Evolutionary conservation across 2,888 invertebrate species (phyloP).

Genomic region (Torymus aiolomorphi): DNA sequence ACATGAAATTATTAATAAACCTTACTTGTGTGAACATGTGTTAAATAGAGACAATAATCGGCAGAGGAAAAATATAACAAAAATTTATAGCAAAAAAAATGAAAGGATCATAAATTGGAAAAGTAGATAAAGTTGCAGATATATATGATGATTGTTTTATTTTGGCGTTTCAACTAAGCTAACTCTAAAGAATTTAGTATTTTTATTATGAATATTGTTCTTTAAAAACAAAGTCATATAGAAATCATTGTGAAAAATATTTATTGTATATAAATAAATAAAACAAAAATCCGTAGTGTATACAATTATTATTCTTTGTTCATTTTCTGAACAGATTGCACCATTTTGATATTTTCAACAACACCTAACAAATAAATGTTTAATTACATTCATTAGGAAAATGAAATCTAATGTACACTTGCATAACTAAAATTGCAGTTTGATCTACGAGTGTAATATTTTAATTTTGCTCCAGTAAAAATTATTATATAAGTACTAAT

Average conservation of each 20-base stretch:
- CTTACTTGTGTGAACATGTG: constrained; percentile 30
- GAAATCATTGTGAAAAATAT: too few species aligned
- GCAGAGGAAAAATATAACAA: constrained; percentile 34
- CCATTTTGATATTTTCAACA: background rate
- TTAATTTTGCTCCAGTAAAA: constrained; percentile 13
- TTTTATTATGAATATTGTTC: too few species aligned
- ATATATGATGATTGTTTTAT: too few species aligned
- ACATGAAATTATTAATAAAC: constrained; percentile 5
- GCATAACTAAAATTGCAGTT: constrained; percentile 58
- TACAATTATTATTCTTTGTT: too few species aligned
- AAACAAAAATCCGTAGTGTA: too few species aligned
- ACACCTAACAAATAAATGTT: constrained; percentile 49
- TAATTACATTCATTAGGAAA: constrained; percentile 59
- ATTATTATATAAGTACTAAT: constrained; percentile 13
- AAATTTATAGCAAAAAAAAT: background rate
- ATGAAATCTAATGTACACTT: constrained; percentile 74
- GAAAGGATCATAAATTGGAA: too few species aligned
- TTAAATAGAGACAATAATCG: constrained; percentile 43
- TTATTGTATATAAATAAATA: too few species aligned
- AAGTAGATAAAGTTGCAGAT: too few species aligned
- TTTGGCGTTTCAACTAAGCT: too few species aligned
- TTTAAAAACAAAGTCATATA: too few species aligned
- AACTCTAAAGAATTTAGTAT: too few species aligned
- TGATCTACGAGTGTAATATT: constrained; percentile 14
- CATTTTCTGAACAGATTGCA: background rate